These are phyloP conservation scores for Zoanthus gigantus DNA, from an alignment of 92 coral and sea anemone genomes.

Conservation along the genomic window DNA sequence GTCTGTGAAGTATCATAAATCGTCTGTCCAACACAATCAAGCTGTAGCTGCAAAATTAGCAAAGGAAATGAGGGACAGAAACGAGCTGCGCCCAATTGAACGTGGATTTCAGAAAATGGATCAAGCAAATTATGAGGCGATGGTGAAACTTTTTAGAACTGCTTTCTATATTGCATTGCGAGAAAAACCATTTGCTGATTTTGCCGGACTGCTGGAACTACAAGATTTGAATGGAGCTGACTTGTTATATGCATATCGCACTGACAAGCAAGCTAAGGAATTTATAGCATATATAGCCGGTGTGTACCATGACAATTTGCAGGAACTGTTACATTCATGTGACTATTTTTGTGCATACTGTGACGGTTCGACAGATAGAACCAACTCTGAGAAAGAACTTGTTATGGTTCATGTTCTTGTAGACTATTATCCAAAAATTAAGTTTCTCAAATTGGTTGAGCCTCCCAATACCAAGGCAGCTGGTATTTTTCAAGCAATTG, in stretches of 20 bases:
- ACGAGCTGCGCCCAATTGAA: conserved; percentile 20
- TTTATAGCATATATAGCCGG: conserved; percentile 26
- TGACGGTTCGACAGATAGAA: conserved; percentile 25
- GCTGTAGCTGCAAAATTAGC: conserved; percentile 20
- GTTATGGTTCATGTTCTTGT: conserved; percentile 27
- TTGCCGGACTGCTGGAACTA: conserved; percentile 14
- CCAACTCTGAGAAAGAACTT: conserved; percentile 27
- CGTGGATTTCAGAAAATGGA: conserved; percentile 27
- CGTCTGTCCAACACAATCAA: conserved; percentile 20
- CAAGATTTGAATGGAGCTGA: conserved; percentile 27
- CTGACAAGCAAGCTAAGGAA: conserved; percentile 19
- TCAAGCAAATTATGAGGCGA: background rate
- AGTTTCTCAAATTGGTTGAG: conserved; percentile 34
- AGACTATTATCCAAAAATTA: conserved; percentile 42
- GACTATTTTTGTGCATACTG: conserved; percentile 41
- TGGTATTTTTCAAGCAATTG: conserved; percentile 34
- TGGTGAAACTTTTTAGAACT: background rate
- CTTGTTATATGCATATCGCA: background rate
- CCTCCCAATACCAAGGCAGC: conserved; percentile 41
- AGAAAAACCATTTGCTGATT: conserved; percentile 33
- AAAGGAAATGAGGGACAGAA: conserved; percentile 14
- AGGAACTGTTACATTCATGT: conserved; percentile 4
- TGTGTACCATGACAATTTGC: conserved; percentile 37
- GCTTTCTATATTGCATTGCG: conserved; percentile 10
- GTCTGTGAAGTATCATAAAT: conserved; percentile 19